These are phyloP conservation scores for Acrocephalus kingi DNA, from an alignment of 2,113 vertebrate species.

Conservation along the genomic window DNA sequence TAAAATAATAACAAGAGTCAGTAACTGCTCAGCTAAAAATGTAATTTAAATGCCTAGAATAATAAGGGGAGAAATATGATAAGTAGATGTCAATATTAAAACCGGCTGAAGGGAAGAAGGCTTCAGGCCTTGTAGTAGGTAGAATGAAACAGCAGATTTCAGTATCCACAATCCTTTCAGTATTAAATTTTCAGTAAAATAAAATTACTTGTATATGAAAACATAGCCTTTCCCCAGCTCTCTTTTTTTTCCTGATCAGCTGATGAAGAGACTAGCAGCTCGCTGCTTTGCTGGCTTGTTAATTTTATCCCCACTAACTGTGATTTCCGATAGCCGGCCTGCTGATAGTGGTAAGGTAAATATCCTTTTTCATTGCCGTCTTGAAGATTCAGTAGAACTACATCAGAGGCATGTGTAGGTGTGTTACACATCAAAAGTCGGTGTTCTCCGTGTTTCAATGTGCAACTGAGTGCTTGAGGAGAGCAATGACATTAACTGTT, in stretches of 20 bases:
- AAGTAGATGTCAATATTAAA: slow-evolving; percentile 93
- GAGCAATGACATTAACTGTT: slow-evolving; percentile 81
- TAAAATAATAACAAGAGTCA: slow-evolving; percentile 56
- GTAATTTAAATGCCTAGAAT: slow-evolving; percentile 81
- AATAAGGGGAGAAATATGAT: slow-evolving; percentile 80
- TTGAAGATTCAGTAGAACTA: slow-evolving; percentile 89
- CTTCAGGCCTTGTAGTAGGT: slow-evolving; percentile 88
- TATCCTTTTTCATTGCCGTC: slow-evolving; percentile 87
- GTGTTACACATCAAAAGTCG: slow-evolving; percentile 81
- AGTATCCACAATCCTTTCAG: slow-evolving; percentile 84
- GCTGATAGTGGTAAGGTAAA: slow-evolving; percentile 99
- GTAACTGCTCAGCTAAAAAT: slow-evolving; percentile 68
- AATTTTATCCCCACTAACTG: slow-evolving; percentile 99
- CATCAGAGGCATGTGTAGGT: slow-evolving; percentile 90
- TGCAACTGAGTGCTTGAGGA: slow-evolving; percentile 79
- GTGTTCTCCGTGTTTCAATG: slow-evolving; percentile 75
- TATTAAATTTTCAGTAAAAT: slow-evolving; percentile 92
- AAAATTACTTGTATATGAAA: slow-evolving; percentile 99
- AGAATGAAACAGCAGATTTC: slow-evolving; percentile 93
- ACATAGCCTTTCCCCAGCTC: slow-evolving; percentile 97
- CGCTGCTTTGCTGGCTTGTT: slow-evolving; percentile 99
- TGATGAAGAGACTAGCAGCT: slow-evolving; percentile 99
- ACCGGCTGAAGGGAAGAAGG: slow-evolving; percentile 86
- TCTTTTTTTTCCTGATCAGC: slow-evolving; percentile 98
- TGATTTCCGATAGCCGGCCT: slow-evolving; percentile 93